Conservation (phyloP, 2,113 vertebrate genomes). For the Chionomys nivalis region DNA sequence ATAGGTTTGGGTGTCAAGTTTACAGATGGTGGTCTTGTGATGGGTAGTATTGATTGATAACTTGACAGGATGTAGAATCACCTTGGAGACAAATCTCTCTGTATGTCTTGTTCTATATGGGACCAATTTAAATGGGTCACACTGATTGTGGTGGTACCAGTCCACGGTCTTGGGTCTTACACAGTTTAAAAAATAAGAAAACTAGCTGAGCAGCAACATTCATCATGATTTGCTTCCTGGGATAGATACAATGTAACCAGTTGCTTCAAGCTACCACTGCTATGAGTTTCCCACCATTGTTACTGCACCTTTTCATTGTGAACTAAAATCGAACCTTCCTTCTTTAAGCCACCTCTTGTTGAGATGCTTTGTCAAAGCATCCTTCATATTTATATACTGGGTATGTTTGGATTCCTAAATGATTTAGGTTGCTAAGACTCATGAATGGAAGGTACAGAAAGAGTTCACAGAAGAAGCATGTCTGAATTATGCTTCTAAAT, state of each 20-base stretch:
- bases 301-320: background rate
- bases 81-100: background rate
- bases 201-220: background rate
- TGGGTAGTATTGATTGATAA: background rate
- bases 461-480: background rate
- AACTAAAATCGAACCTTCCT: background rate
- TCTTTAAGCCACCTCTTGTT: background rate
- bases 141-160: background rate
- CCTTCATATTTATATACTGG: background rate
- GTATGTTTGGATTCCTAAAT: slow-evolving; percentile 32
- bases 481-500: background rate
- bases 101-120: background rate
- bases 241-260: background rate
- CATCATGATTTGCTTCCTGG: background rate
- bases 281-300: background rate
- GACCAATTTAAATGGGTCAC: background rate
- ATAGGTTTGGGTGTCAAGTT: background rate
- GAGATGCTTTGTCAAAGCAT: background rate
- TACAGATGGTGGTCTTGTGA: background rate
- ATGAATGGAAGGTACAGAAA: background rate
- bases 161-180: background rate
- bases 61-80: background rate
- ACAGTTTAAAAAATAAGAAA: background rate
- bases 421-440: background rate
- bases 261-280: background rate